phyloP scores from a whole-genome alignment of 2,797 vertebrate species.

The Diplodus puntazzo region DNA sequence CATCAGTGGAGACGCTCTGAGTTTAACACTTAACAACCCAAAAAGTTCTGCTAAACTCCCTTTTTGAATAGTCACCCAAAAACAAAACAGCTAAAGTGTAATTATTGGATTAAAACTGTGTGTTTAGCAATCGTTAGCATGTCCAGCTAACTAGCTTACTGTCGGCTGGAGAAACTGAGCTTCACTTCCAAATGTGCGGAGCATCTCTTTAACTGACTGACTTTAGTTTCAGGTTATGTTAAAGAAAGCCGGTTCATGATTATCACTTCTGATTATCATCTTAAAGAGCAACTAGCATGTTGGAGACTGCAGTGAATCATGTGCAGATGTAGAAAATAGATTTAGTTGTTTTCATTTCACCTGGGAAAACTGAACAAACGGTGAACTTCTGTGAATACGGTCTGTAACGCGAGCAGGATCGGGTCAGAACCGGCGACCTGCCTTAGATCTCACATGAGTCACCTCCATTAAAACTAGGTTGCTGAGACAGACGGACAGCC shows the following conservation, averaged over 20 bases:
- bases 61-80: neutral
- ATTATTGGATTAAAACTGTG: neutral
- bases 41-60: neutral
- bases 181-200: neutral
- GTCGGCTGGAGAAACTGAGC: neutral
- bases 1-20: neutral
- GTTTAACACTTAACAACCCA: neutral
- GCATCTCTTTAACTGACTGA: neutral
- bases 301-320: no score
- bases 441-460: constrained; percentile 46
- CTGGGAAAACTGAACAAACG: constrained; percentile 1
- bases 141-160: neutral
- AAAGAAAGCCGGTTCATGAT: neutral
- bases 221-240: no score
- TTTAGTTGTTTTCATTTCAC: neutral
- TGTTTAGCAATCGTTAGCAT: neutral
- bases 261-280: neutral
- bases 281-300: neutral
- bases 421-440: constrained; percentile 44
- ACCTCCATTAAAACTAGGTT: constrained; percentile 42
- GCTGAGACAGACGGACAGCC: constrained; percentile 26
- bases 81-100: neutral
- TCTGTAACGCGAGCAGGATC: constrained; percentile 42
- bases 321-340: no score
- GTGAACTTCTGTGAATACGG: constrained; percentile 31